A percentile compares a stretch with the other conserved stretches of the same genome.
Conservation (phyloP, 1,140 invertebrate species). For the Laupala kohalensis region DNA sequence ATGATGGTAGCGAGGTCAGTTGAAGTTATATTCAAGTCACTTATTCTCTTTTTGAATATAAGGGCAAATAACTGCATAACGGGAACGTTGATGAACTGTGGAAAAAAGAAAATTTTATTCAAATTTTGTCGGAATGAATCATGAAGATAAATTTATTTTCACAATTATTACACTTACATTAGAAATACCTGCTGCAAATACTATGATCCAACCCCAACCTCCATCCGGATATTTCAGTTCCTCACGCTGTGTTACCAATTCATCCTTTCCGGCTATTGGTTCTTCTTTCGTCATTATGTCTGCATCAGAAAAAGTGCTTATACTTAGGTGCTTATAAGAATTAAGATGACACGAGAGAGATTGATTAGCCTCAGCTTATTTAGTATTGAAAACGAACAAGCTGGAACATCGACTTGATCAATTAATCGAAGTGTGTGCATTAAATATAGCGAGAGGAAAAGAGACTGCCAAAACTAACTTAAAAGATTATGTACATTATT, state of each 20-base stretch:
- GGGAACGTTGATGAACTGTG: conserved; percentile 43
- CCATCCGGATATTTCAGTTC: conserved; percentile 38
- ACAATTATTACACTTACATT: conserved; percentile 38
- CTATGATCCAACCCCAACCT: conserved; percentile 52
- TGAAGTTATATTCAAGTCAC: conserved; percentile 37
- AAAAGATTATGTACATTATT: too few species aligned
- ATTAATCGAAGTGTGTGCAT: too few species aligned
- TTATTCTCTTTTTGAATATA: conserved; percentile 46
- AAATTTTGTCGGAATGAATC: neutral
- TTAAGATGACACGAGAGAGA: too few species aligned
- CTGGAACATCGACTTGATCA: too few species aligned
- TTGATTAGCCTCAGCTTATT: too few species aligned
- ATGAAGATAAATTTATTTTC: neutral
- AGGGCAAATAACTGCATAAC: conserved; percentile 48
- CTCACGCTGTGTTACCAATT: neutral
- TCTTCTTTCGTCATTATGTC: neutral
- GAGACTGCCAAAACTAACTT: too few species aligned
- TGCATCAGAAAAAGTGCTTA: neutral
- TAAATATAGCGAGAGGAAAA: too few species aligned
- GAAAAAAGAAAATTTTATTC: conserved; percentile 15
- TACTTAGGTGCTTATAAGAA: too few species aligned
- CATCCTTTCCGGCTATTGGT: neutral
- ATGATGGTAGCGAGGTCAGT: conserved; percentile 41
- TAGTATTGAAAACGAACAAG: too few species aligned
- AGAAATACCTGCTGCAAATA: conserved; percentile 42